phyloP scores from a whole-genome alignment of 2,113 vertebrate genomes.

The Octodon degus region DNA sequence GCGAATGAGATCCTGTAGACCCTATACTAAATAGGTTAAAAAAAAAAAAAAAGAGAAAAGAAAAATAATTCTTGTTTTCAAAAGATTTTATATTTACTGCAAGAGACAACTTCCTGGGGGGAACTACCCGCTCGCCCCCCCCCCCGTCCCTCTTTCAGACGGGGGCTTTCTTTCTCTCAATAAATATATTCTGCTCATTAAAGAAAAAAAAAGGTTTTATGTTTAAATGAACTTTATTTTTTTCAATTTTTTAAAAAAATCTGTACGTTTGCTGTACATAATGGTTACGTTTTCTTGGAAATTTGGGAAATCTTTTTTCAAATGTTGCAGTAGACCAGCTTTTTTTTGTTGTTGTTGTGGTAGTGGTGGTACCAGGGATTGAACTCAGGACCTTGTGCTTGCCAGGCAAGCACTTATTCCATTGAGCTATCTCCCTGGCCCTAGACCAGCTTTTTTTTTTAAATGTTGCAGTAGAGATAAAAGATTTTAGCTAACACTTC shows the following conservation, averaged over 20 bases:
- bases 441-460: neutral
- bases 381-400: too few relatives aligned
- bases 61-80: neutral
- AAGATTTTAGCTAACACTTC: neutral
- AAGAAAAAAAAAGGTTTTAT: neutral
- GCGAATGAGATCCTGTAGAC: too few relatives aligned
- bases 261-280: neutral
- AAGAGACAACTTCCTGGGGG: too few relatives aligned
- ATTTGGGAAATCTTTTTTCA: neutral
- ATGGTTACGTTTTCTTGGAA: neutral
- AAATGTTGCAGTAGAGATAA: neutral
- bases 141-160: too few relatives aligned
- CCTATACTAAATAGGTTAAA: too few relatives aligned
- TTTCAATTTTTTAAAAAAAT: neutral
- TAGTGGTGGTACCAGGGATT: too few relatives aligned
- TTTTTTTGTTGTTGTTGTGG: too few relatives aligned
- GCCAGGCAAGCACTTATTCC: too few relatives aligned
- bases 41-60: neutral
- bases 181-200: too few relatives aligned
- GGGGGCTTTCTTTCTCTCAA: too few relatives aligned
- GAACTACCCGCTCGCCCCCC: too few relatives aligned
- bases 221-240: neutral
- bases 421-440: too few relatives aligned
- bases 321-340: neutral
- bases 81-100: neutral